Conservation (phyloP, 2,797 vertebrate species). For the Xenopus petersii region DNA sequence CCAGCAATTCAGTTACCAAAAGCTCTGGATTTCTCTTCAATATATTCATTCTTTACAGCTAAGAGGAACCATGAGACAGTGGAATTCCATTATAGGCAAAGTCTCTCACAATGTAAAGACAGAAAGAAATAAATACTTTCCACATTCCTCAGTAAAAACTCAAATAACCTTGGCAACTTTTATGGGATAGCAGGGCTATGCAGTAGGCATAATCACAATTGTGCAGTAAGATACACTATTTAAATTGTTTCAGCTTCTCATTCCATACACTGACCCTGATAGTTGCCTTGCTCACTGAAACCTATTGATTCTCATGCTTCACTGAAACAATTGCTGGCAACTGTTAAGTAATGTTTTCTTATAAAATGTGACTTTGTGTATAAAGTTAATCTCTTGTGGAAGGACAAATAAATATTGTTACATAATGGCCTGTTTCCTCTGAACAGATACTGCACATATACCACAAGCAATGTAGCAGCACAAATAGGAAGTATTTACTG, state of each 20-base stretch:
- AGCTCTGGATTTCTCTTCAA: neutral
- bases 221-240: neutral
- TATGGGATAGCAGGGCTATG: neutral
- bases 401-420: too few species aligned
- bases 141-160: neutral
- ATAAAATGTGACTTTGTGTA: too few species aligned
- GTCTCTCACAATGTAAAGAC: neutral
- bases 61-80: neutral
- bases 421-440: too few species aligned
- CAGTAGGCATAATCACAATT: neutral
- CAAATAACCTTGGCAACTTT: conserved; percentile 1
- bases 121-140: neutral
- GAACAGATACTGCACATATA: too few species aligned
- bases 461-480: too few species aligned
- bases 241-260: neutral
- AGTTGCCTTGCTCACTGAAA: too few species aligned
- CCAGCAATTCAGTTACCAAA: neutral
- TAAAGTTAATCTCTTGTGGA: too few species aligned
- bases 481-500: too few species aligned
- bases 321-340: too few species aligned
- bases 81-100: neutral
- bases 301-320: too few species aligned
- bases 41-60: neutral
- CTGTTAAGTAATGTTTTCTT: too few species aligned
- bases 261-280: too few species aligned